These are phyloP conservation scores for Aleiodes testaceus DNA, from an alignment of 2,888 invertebrate genomes.

Conservation along the genomic window DNA sequence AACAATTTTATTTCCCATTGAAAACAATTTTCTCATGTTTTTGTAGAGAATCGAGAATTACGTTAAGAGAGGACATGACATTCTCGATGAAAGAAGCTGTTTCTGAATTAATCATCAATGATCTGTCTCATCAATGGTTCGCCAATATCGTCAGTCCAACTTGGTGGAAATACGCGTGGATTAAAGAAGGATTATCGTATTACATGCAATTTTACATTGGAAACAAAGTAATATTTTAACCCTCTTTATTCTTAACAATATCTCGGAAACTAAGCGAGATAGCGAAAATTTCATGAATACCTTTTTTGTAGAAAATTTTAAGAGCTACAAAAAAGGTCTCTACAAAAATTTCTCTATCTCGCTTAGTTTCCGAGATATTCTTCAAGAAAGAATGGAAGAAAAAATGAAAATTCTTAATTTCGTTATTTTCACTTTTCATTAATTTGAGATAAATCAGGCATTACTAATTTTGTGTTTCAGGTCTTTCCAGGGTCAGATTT, in stretches of 20 bases:
- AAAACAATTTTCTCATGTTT: no score
- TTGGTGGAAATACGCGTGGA: slow-evolving; percentile 65
- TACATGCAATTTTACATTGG: slow-evolving; percentile 72
- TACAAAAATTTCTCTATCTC: no score
- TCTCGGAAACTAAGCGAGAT: no score
- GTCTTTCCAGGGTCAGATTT: slow-evolving; percentile 50
- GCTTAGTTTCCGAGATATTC: no score
- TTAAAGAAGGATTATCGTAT: slow-evolving; percentile 72
- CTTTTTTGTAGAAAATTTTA: no score
- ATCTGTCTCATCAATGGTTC: slow-evolving; percentile 74
- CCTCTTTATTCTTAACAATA: no score
- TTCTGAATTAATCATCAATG: slow-evolving; percentile 68
- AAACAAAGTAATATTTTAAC: slow-evolving; percentile 62
- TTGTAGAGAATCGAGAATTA: slow-evolving; percentile 9
- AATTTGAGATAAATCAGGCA: no score
- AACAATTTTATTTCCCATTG: background rate
- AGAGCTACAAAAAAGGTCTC: no score
- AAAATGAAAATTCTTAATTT: no score
- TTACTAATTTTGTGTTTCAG: slow-evolving; percentile 21
- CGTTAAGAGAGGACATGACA: background rate
- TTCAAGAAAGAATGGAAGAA: no score
- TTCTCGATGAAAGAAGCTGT: background rate
- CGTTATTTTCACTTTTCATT: no score
- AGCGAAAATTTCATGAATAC: no score
- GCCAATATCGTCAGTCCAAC: slow-evolving; percentile 63